Conservation (phyloP, 2,797 vertebrate genomes). For the Danio tinwini region DNA sequence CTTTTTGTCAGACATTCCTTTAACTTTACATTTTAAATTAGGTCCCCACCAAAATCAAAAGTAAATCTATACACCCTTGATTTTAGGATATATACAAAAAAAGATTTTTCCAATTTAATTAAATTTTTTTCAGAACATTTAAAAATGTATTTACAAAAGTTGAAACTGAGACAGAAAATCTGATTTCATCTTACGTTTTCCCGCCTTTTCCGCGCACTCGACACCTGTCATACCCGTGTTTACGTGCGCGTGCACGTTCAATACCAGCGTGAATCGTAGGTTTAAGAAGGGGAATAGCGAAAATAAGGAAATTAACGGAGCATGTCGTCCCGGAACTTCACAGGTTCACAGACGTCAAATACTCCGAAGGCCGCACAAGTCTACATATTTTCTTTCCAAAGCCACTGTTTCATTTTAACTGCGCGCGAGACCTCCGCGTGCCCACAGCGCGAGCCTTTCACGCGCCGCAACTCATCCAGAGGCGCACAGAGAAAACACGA, state of each 20-base stretch:
- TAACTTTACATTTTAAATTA: too few relatives aligned
- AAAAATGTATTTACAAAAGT: constrained; percentile 47
- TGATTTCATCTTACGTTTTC: constrained; percentile 50
- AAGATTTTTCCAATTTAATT: not conserved
- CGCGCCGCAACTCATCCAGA: constrained; percentile 72
- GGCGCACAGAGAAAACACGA: constrained; percentile 73
- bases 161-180: constrained; percentile 60
- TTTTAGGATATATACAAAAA: not conserved
- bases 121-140: not conserved
- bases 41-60: too few relatives aligned
- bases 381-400: constrained; percentile 65
- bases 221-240: constrained; percentile 75
- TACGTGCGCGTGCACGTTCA: constrained; percentile 60
- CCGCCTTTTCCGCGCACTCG: constrained; percentile 48
- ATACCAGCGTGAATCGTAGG: constrained; percentile 67
- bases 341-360: constrained; percentile 74
- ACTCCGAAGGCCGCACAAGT: constrained; percentile 68
- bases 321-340: constrained; percentile 69
- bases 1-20: too few relatives aligned
- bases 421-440: constrained; percentile 69
- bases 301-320: constrained; percentile 71
- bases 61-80: too few relatives aligned
- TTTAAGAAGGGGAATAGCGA: constrained; percentile 61
- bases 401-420: constrained; percentile 64
- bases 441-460: constrained; percentile 73